Conservation (phyloP, 2,113 vertebrate species). For the Muntiacus reevesi region DNA sequence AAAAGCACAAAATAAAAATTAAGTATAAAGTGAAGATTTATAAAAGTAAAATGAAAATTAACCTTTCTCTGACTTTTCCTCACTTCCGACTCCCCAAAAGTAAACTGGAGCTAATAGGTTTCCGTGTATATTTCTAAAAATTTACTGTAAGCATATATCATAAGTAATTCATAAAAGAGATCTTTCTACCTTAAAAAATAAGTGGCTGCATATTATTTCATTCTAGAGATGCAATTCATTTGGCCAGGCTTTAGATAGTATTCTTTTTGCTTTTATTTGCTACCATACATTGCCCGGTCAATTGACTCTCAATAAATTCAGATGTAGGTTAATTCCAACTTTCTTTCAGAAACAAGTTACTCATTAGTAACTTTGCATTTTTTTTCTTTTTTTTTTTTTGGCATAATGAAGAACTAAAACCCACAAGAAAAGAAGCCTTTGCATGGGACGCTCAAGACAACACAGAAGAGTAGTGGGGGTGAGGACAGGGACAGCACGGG, state of each 20-base stretch:
- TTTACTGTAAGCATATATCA: not conserved
- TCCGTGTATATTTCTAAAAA: not conserved
- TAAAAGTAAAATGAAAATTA: not conserved
- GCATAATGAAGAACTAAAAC: not conserved
- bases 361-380: not conserved
- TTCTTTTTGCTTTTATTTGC: not conserved
- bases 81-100: not conserved
- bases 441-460: not conserved
- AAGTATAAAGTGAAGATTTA: not conserved
- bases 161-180: not conserved
- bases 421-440: not conserved
- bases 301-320: not conserved
- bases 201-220: not conserved
- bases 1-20: not conserved
- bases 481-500: not conserved
- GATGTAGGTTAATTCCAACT: not conserved
- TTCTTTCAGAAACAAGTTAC: not conserved
- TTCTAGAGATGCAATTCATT: not conserved
- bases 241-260: not conserved
- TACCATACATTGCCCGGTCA: not conserved
- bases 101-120: not conserved
- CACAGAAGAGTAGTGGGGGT: not conserved
- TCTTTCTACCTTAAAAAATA: not conserved
- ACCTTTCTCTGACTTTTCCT: not conserved
- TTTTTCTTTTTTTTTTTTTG: not conserved